Percentiles rank a stretch among this genome's conserved stretches.
phyloP scores from a whole-genome alignment of 2,888 invertebrate genomes.

The Pseudococcus longispinus region DNA sequence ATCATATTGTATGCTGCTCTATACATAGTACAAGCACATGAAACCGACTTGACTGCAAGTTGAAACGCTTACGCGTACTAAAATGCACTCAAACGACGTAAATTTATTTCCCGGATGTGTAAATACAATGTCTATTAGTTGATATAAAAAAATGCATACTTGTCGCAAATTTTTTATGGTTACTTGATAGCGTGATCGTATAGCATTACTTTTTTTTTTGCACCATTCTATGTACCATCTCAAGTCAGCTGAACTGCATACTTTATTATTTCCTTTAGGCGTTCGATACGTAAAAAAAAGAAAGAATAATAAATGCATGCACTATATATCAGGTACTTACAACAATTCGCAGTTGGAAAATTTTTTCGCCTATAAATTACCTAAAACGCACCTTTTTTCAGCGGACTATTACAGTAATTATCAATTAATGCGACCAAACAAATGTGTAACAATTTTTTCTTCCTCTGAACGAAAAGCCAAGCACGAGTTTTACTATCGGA shows the following conservation, averaged over 20 bases:
- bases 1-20: neutral
- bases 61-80: neutral
- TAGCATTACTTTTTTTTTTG: neutral
- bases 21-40: neutral
- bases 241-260: neutral
- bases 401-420: neutral
- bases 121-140: conserved; percentile 6
- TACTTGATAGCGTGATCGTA: conserved; percentile 9
- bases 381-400: neutral
- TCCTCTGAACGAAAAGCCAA: neutral
- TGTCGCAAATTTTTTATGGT: conserved; percentile 14
- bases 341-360: neutral
- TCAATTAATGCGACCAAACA: neutral
- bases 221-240: neutral
- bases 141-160: conserved; percentile 13
- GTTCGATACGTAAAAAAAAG: neutral
- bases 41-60: neutral
- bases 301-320: neutral
- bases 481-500: neutral
- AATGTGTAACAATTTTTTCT: neutral
- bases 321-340: neutral
- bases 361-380: neutral
- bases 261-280: conserved; percentile 1
- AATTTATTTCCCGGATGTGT: conserved; percentile 37
- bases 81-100: neutral